phyloP scores from a whole-genome alignment of 53 echinoderm and acorn worm genomes.

The Actinopyga echinites region DNA sequence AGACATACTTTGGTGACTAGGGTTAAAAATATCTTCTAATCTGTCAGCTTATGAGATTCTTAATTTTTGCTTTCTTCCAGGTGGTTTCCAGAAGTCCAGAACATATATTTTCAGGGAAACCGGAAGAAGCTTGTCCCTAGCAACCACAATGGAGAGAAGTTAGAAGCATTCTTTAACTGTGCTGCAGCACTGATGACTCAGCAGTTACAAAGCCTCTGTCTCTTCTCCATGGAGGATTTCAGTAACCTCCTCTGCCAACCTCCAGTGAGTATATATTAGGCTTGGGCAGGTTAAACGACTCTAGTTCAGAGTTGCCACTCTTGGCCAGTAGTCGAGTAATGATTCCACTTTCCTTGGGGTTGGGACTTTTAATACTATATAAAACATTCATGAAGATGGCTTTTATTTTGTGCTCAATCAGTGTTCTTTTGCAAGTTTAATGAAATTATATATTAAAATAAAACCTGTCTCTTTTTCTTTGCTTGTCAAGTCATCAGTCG shows the following conservation, averaged over 20 bases:
- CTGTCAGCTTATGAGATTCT: neutral
- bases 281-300: too few species aligned
- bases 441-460: too few species aligned
- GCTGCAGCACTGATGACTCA: slow-evolving; percentile 95
- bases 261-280: slow-evolving; percentile 66
- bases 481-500: too few species aligned
- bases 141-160: slow-evolving; percentile 90
- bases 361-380: too few species aligned
- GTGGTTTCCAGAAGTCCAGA: slow-evolving; percentile 99
- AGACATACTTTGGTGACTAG: too few species aligned
- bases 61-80: slow-evolving; percentile 20
- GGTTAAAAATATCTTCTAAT: neutral
- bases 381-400: too few species aligned
- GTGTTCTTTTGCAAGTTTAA: too few species aligned
- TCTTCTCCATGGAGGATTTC: slow-evolving; percentile 87
- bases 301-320: too few species aligned
- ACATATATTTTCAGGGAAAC: slow-evolving; percentile 99
- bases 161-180: slow-evolving; percentile 98
- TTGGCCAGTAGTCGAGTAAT: too few species aligned
- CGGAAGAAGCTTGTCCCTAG: slow-evolving; percentile 92
- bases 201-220: slow-evolving; percentile 85
- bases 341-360: too few species aligned
- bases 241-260: slow-evolving; percentile 81
- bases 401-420: too few species aligned
- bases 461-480: too few species aligned